Evolutionary conservation across 2,888 invertebrate genomes (phyloP), one percentile per base, ranked within the genome.

Genomic region (Silvanus unidentatus): DNA sequence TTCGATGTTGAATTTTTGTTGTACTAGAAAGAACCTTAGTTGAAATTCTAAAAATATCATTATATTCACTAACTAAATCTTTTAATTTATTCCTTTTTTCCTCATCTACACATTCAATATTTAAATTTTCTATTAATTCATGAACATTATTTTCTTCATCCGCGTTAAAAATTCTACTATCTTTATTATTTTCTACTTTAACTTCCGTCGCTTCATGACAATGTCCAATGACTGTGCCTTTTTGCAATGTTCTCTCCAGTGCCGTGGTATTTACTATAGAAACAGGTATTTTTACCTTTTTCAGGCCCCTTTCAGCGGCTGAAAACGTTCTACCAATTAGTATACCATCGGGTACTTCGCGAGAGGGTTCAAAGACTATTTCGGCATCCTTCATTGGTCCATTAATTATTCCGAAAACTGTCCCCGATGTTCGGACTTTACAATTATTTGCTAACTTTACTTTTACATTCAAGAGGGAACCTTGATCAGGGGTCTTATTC

Each of bases 11-110:
- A 10, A 42, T 39, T 22, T 28, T 13, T 9, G 13, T 2, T 2
- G 49, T 44, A 39, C 35, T 29, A 8, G 42, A 29, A 42, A 50
- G 42, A 22, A 15, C 43, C 4, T 11, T 9, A 12, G 42, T 27
- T 1, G 37, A 30, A 34, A 12, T 14, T 3, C 14, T 32, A 12
- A 40, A 41, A 29, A 45, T 29, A 27, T 44, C 27, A 1, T 15
- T 39, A 35, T 38, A 30, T n/a, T 11, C 13, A 14, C 27, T 22
- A 1, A 49, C 4, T 29, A 44, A 22, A 28, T 43, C 12, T 12
- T n/a, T 2, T 27, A 42, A 11, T 37, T 45, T 37, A 11, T 22
- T 8, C 12, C 22, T 10, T 5, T n/a, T 12, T 22, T 15, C 27
- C 28, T 12, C 42, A 15, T n/a, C 13, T 32, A 4, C 32, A 12